These are phyloP conservation scores for Smutsia temminckii DNA, from an alignment of 2,797 vertebrate species.

Conservation along the genomic window DNA sequence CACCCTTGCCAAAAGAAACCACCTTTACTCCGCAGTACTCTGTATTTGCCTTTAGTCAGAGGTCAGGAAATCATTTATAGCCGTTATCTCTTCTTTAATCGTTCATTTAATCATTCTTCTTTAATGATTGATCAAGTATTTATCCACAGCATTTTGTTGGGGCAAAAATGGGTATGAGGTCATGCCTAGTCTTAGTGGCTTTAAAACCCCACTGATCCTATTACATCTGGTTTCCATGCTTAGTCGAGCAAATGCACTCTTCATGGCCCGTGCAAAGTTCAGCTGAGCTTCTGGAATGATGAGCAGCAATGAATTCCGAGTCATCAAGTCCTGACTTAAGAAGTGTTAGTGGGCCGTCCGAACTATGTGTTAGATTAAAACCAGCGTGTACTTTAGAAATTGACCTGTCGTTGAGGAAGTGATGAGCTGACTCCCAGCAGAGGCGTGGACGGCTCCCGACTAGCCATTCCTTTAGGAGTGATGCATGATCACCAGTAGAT, in stretches of 20 bases:
- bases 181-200: background rate
- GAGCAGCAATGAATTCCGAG: background rate
- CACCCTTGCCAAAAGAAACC: background rate
- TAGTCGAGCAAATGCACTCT: background rate
- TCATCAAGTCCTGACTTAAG: background rate
- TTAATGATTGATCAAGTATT: background rate
- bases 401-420: background rate
- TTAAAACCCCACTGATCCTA: background rate
- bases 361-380: background rate
- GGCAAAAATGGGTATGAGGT: background rate
- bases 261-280: background rate
- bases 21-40: constrained; percentile 45
- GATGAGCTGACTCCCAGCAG: background rate
- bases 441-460: background rate
- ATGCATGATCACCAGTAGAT: background rate
- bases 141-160: background rate
- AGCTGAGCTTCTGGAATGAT: background rate
- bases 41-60: constrained; percentile 55
- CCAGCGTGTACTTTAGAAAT: background rate
- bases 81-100: background rate
- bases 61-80: background rate
- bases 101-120: background rate
- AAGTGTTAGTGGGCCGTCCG: background rate
- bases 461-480: background rate
- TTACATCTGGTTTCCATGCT: background rate